These are phyloP conservation scores for Tragelaphus buxtoni DNA, from an alignment of 2,113 vertebrate genomes.

Conservation along the genomic window DNA sequence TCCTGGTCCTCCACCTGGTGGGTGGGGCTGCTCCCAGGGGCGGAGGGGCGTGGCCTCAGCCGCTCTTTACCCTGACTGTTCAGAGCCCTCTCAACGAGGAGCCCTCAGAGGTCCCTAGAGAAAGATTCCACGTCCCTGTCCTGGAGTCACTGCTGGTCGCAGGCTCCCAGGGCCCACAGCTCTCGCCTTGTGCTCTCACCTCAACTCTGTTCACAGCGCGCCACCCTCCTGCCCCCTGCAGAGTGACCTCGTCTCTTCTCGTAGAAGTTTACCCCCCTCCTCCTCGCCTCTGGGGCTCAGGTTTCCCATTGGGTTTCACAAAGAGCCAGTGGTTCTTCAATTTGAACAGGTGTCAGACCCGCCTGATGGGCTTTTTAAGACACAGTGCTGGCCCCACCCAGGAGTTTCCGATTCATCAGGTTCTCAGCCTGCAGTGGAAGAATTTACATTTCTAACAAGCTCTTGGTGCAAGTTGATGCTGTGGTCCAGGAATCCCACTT, in stretches of 20 bases:
- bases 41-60: background rate
- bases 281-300: background rate
- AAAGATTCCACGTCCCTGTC: background rate
- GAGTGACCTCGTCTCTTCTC: background rate
- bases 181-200: background rate
- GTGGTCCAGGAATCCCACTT: background rate
- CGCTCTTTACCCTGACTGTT: background rate
- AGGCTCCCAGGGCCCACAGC: too few species aligned
- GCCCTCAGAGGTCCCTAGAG: background rate
- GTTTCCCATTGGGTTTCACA: background rate
- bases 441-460: background rate
- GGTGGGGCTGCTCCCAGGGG: background rate
- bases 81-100: background rate
- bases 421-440: background rate
- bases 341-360: background rate
- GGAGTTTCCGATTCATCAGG: background rate
- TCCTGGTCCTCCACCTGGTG: background rate
- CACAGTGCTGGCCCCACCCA: background rate
- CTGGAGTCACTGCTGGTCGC: background rate
- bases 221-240: background rate
- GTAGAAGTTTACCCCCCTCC: background rate
- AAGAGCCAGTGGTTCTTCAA: background rate
- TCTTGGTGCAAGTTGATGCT: background rate
- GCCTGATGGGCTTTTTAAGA: background rate
- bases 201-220: background rate